These are phyloP conservation scores for Lophotriccus pileatus DNA, from an alignment of 2,797 vertebrate species.

Conservation along the genomic window DNA sequence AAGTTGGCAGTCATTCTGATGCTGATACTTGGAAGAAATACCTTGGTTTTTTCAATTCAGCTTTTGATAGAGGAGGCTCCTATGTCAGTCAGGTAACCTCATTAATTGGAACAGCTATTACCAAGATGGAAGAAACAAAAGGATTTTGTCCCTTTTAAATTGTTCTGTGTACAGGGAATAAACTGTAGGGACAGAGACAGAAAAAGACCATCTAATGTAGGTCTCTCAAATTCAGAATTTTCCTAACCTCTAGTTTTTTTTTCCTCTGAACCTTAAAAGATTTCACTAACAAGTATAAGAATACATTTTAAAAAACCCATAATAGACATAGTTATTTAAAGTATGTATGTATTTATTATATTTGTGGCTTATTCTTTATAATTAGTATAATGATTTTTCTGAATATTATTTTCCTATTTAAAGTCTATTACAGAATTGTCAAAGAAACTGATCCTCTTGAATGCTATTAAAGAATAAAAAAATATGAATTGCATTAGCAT, in stretches of 20 bases:
- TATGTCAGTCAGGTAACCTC: not conserved
- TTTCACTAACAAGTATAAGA: not conserved
- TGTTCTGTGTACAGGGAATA: not conserved
- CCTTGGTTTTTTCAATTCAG: not conserved
- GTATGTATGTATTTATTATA: not conserved
- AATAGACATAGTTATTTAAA: not conserved
- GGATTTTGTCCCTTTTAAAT: not conserved
- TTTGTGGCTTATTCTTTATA: not conserved
- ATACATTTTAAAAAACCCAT: not conserved
- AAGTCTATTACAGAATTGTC: not conserved
- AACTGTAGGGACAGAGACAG: not conserved
- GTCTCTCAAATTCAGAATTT: not conserved
- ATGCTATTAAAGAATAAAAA: not conserved
- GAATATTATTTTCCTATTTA: not conserved
- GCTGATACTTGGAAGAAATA: not conserved
- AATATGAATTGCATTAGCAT: not conserved
- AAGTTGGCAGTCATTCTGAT: not conserved
- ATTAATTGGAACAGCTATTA: not conserved
- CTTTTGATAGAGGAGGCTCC: not conserved
- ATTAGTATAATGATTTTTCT: not conserved
- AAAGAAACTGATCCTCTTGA: not conserved
- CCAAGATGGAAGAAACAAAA: not conserved
- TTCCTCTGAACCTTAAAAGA: not conserved
- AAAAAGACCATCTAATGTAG: not conserved
- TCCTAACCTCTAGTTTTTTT: not conserved